These are phyloP conservation scores for Eudasyphora cyanicolor DNA, from an alignment of 2,888 invertebrate species.

Conservation along the genomic window DNA sequence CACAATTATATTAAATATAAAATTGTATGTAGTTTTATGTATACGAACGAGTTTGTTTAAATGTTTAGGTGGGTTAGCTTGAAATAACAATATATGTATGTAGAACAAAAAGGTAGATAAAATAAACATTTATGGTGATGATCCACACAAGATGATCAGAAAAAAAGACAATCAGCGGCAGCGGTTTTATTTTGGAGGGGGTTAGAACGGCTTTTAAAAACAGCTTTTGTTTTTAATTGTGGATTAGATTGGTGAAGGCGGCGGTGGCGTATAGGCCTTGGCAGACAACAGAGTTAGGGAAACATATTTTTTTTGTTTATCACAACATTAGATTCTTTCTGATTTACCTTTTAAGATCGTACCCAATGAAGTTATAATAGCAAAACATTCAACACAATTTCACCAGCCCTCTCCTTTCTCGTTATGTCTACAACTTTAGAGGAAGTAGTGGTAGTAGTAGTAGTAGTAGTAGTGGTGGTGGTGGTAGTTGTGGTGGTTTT, in stretches of 20 bases:
- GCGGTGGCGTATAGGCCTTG: constrained; percentile 54
- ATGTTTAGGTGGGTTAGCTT: too few relatives aligned
- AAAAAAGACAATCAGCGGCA: constrained; percentile 44
- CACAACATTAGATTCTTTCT: constrained; percentile 6
- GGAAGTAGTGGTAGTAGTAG: constrained; percentile 42
- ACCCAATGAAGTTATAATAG: constrained; percentile 75
- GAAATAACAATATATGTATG: too few relatives aligned
- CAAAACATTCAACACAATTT: constrained; percentile 64
- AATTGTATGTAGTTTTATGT: background rate
- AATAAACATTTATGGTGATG: background rate
- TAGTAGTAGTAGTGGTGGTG: constrained; percentile 36
- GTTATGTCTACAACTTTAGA: constrained; percentile 5
- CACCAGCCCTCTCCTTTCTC: constrained; percentile 59
- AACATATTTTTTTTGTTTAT: constrained; percentile 51
- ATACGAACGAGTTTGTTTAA: too few relatives aligned
- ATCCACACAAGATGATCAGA: constrained; percentile 18
- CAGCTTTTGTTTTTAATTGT: constrained; percentile 42
- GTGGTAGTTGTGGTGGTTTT: constrained; percentile 43
- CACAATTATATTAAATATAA: constrained; percentile 55
- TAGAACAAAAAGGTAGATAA: background rate
- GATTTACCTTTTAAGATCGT: constrained; percentile 80
- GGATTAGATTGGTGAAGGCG: constrained; percentile 29
- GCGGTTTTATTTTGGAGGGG: constrained; percentile 19
- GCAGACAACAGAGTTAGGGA: constrained; percentile 55
- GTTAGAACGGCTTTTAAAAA: constrained; percentile 50